These are phyloP conservation scores for Pristionchus entomophagus DNA, from an alignment of 2,888 invertebrate genomes.

Conservation along the genomic window DNA sequence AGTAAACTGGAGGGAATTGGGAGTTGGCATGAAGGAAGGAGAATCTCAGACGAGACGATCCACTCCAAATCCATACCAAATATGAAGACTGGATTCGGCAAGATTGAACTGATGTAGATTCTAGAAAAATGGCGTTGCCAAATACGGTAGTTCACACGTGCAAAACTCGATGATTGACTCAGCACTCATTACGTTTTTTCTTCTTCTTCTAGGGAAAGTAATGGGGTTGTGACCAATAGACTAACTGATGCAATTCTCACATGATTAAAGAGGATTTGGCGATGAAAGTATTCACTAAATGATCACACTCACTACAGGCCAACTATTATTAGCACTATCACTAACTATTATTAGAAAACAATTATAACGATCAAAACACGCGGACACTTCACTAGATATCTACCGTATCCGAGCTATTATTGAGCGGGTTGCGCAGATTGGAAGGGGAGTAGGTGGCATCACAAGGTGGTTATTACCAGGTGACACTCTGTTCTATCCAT, in stretches of 20 bases:
- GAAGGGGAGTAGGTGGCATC: not conserved
- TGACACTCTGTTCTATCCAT: not conserved
- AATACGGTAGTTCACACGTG: no score
- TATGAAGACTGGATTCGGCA: no score
- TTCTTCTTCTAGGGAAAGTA: not conserved
- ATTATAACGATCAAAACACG: no score
- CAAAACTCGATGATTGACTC: conserved; percentile 25
- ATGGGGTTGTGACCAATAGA: conserved; percentile 17
- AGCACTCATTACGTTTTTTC: not conserved
- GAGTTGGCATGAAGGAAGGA: not conserved
- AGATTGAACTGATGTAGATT: no score
- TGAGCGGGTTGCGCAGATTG: no score
- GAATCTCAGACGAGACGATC: not conserved
- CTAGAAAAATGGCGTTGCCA: not conserved
- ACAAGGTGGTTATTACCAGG: conserved; percentile 9
- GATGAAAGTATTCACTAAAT: no score
- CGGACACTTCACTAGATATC: no score
- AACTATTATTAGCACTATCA: no score
- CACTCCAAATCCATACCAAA: no score
- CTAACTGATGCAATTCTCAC: not conserved
- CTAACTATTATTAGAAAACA: no score
- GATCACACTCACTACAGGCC: no score
- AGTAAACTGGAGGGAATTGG: conserved; percentile 25
- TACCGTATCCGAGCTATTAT: no score
- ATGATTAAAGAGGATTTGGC: not conserved